Conservation (phyloP, 2,113 vertebrate species). For the Alligator sinensis region DNA sequence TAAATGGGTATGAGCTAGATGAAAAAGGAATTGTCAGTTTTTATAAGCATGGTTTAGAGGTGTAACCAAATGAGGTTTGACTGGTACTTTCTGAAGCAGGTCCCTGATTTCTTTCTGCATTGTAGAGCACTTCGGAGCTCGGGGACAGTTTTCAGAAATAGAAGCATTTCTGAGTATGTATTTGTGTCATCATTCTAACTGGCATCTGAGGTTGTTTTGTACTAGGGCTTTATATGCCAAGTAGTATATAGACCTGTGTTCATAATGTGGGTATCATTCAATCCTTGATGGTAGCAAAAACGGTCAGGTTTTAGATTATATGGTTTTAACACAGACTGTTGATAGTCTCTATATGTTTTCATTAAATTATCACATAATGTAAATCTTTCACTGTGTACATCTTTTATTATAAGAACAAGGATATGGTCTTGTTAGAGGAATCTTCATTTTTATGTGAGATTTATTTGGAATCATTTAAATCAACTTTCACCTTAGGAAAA, state of each 20-base stretch:
- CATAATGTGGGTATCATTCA: constrained; percentile 13
- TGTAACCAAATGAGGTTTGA: constrained; percentile 28
- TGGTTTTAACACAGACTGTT: background rate
- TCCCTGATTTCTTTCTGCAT: constrained; percentile 11
- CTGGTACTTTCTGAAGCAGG: constrained; percentile 30
- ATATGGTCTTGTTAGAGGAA: background rate
- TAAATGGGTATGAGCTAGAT: background rate
- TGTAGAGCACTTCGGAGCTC: background rate
- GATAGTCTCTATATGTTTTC: background rate
- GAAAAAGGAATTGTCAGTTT: constrained; percentile 22
- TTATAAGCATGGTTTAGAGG: constrained; percentile 32
- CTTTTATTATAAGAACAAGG: background rate
- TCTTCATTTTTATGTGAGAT: constrained; percentile 37
- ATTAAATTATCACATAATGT: background rate
- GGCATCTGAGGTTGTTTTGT: background rate
- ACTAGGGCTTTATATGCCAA: background rate
- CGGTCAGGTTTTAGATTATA: background rate
- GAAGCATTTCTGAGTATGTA: background rate
- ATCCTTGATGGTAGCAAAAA: constrained; percentile 29
- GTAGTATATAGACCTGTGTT: background rate
- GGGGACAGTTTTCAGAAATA: background rate
- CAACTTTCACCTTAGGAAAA: constrained; percentile 14
- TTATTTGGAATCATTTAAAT: background rate
- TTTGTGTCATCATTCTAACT: background rate
- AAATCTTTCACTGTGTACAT: background rate